Conservation (phyloP, 2,113 vertebrate species). For the Poeciliopsis prolifica region DNA sequence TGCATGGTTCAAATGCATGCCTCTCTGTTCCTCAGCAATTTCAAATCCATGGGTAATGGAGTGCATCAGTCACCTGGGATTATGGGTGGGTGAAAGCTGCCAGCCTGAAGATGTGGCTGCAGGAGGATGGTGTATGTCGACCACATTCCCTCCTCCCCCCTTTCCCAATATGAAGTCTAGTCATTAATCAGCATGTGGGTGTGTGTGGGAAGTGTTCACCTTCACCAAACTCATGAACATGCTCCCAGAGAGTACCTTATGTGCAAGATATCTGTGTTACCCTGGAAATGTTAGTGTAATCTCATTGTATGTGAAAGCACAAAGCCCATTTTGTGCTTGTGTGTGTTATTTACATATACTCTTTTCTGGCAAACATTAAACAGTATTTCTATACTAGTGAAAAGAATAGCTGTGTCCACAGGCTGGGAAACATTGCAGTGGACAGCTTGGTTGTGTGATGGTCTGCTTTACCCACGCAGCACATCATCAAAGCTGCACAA, state of each 20-base stretch:
- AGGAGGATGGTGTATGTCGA: conserved; percentile 15
- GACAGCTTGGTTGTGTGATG: conserved; percentile 42
- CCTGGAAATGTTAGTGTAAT: neutral
- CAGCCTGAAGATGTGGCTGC: conserved; percentile 47
- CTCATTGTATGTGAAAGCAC: conserved; percentile 7
- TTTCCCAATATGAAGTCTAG: conserved; percentile 57
- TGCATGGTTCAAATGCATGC: conserved; percentile 24
- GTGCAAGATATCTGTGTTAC: conserved; percentile 20
- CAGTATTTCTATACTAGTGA: neutral
- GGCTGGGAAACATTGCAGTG: conserved; percentile 48
- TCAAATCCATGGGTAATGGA: conserved; percentile 57
- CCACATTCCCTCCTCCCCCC: conserved; percentile 26
- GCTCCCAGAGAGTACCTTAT: conserved; percentile 40
- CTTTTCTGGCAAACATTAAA: conserved; percentile 1
- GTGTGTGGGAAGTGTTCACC: conserved; percentile 76
- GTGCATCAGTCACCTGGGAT: conserved; percentile 53
- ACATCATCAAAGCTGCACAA: conserved; percentile 48
- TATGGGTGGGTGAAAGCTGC: conserved; percentile 58
- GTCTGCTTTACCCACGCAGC: conserved; percentile 56
- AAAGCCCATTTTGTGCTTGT: neutral
- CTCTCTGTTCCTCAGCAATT: conserved; percentile 24
- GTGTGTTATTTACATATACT: neutral
- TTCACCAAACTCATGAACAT: conserved; percentile 68
- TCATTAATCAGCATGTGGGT: conserved; percentile 73
- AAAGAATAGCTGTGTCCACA: conserved; percentile 35